These are phyloP conservation scores for Tachysurus vachellii DNA, from an alignment of 2,113 vertebrate species.

Conservation along the genomic window DNA sequence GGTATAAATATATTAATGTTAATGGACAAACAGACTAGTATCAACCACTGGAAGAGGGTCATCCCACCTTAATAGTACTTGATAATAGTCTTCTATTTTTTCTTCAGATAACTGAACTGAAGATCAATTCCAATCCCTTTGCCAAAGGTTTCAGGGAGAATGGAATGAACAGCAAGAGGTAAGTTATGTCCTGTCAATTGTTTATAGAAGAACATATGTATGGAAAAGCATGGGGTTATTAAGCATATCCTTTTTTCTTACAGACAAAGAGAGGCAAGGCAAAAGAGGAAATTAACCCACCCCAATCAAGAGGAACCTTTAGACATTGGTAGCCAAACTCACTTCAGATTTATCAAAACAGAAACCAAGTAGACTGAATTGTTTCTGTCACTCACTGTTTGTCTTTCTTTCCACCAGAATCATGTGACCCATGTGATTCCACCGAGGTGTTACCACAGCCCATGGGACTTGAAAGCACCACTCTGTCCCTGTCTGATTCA, in stretches of 20 bases:
- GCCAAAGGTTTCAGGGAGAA: conserved; percentile 76
- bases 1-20: conserved; percentile 52
- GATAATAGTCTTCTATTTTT: not conserved
- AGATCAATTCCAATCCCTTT: conserved; percentile 77
- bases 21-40: not conserved
- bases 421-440: conserved; percentile 72
- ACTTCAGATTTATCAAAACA: not conserved
- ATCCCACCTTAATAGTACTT: not conserved
- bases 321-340: conserved; percentile 65
- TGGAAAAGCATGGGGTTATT: not conserved
- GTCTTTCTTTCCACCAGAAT: conserved; percentile 41
- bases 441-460: conserved; percentile 61
- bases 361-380: not conserved
- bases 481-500: conserved; percentile 58
- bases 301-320: conserved; percentile 60
- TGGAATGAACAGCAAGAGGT: conserved; percentile 79
- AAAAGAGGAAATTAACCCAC: conserved; percentile 67
- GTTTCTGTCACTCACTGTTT: not conserved
- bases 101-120: conserved; percentile 73
- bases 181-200: conserved; percentile 25
- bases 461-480: conserved; percentile 44
- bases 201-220: not conserved
- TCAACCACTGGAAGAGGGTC: not conserved
- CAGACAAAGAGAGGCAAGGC: conserved; percentile 76
- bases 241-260: conserved; percentile 11